phyloP scores from a whole-genome alignment of 2,113 vertebrate genomes.

The Pollachius pollachius region DNA sequence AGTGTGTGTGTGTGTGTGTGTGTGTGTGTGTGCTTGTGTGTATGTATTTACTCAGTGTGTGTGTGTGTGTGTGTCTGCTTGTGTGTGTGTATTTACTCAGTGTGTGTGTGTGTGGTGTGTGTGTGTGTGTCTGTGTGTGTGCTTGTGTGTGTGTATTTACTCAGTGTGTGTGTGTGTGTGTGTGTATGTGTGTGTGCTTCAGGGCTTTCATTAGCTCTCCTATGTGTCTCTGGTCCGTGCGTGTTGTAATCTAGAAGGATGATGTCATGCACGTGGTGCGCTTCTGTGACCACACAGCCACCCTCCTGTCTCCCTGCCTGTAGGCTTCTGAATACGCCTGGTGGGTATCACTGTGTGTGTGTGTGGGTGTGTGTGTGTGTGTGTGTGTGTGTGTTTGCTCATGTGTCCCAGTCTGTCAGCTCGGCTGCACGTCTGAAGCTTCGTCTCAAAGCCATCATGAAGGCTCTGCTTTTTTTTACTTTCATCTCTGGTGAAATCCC shows the following conservation, averaged over 20 bases:
- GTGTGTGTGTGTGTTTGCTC: slow-evolving; percentile 2
- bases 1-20: slow-evolving; percentile 18
- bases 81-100: no score
- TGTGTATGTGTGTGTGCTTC: slow-evolving; percentile 12
- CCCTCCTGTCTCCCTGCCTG: no score
- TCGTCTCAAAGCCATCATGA: slow-evolving; percentile 51
- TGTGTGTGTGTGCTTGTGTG: no score
- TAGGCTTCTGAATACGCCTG: neutral
- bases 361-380: slow-evolving; percentile 2
- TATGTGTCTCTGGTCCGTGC: neutral
- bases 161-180: no score
- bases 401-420: slow-evolving; percentile 48
- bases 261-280: no score
- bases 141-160: no score
- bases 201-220: neutral
- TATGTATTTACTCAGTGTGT: no score
- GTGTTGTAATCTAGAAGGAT: no score
- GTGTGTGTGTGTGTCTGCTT: no score
- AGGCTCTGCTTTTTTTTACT: slow-evolving; percentile 56
- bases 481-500: slow-evolving; percentile 60
- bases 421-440: slow-evolving; percentile 42
- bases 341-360: neutral
- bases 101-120: no score
- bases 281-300: no score
- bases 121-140: slow-evolving; percentile 20